Conservation (phyloP, 2,888 invertebrate species). For the Cyclophora punctaria region DNA sequence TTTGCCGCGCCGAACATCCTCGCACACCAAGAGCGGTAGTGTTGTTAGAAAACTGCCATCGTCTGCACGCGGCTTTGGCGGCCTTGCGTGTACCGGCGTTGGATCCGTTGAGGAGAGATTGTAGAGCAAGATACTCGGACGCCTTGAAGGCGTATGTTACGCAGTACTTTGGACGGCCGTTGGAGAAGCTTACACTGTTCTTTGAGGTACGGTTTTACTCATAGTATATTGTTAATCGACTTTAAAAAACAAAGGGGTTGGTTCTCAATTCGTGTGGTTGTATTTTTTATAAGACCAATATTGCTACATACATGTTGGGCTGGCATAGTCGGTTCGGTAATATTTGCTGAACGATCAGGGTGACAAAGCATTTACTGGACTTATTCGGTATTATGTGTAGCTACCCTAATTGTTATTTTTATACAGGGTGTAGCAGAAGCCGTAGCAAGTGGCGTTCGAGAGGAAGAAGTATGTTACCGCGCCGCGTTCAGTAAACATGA, state of each 20-base stretch:
- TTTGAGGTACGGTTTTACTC: slow-evolving; percentile 78
- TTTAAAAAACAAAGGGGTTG: too few species aligned
- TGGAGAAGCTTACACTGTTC: slow-evolving; percentile 82
- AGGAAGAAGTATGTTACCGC: slow-evolving; percentile 98
- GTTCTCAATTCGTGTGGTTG: too few species aligned
- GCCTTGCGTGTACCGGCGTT: slow-evolving; percentile 92
- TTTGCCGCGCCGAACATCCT: slow-evolving; percentile 87
- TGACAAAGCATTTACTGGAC: too few species aligned
- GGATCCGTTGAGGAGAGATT: slow-evolving; percentile 91
- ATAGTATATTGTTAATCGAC: too few species aligned
- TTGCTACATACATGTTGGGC: too few species aligned
- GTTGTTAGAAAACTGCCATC: slow-evolving; percentile 89
- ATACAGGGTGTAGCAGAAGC: slow-evolving; percentile 88
- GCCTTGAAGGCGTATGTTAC: slow-evolving; percentile 94
- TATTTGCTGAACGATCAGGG: too few species aligned
- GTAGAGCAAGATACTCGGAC: slow-evolving; percentile 91
- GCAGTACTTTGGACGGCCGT: slow-evolving; percentile 90
- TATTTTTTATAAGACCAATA: too few species aligned
- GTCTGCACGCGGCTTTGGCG: slow-evolving; percentile 88
- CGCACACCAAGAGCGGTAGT: slow-evolving; percentile 84
- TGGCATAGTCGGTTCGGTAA: too few species aligned
- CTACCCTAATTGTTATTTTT: too few species aligned
- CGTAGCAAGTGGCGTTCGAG: slow-evolving; percentile 95
- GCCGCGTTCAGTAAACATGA: slow-evolving; percentile 98
- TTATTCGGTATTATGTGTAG: background rate